Evolutionary conservation across 2,113 vertebrate species (phyloP).

Genomic region (Nothocercus julius): DNA sequence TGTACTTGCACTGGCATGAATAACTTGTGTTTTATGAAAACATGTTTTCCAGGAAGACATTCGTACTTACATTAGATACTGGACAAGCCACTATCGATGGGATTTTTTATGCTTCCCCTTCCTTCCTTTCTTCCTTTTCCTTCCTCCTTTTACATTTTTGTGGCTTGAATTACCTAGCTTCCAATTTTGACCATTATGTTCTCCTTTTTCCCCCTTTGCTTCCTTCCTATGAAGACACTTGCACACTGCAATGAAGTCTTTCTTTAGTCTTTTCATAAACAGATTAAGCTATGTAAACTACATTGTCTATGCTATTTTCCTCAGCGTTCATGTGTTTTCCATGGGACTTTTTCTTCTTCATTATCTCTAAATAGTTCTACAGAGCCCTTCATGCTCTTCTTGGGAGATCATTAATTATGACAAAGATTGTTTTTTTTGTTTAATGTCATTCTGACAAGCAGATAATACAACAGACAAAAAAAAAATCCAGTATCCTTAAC

Average conservation of each 20-base stretch:
- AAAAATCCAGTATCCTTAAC: background rate
- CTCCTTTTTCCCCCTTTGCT: background rate
- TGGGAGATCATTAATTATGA: background rate
- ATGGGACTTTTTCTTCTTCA: background rate
- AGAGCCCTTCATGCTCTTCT: background rate
- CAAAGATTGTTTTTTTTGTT: background rate
- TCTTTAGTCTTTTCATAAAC: background rate
- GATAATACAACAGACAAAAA: background rate
- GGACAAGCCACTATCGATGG: background rate
- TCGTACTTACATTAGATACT: background rate
- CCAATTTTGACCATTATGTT: background rate
- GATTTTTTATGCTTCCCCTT: background rate
- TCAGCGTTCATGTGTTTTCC: background rate
- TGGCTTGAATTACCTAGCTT: background rate
- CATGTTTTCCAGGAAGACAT: background rate
- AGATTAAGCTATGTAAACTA: background rate
- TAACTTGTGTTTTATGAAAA: background rate
- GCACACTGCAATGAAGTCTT: background rate
- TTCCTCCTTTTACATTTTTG: background rate
- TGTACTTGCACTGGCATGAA: background rate
- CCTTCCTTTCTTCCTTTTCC: background rate
- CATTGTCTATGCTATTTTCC: background rate
- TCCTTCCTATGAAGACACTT: background rate
- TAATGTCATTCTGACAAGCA: background rate
- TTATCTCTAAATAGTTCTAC: background rate